A percentile compares a stretch with the other conserved stretches of the same genome.
Conservation (phyloP, 2,113 vertebrate species). For the Notothenia rossii region DNA sequence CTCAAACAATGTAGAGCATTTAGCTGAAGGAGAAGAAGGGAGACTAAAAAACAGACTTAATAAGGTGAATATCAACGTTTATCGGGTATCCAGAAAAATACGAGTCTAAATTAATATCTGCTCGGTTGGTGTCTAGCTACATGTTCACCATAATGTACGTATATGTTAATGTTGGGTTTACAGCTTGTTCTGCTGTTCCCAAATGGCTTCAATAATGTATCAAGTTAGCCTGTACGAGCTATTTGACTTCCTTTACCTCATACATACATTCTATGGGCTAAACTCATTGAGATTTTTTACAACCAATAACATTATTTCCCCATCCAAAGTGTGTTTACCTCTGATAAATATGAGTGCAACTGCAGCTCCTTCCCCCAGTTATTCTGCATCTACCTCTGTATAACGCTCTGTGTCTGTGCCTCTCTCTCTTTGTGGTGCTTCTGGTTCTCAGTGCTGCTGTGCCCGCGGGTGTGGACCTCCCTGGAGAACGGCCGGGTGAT, state of each 20-base stretch:
- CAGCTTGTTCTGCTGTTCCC: too few species aligned
- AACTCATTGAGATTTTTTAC: neutral
- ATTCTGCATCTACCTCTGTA: neutral
- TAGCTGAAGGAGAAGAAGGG: too few species aligned
- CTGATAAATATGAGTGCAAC: neutral
- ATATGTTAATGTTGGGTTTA: neutral
- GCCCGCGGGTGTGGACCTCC: slow-evolving; percentile 89
- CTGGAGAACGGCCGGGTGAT: slow-evolving; percentile 92
- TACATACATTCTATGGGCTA: neutral
- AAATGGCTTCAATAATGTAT: too few species aligned
- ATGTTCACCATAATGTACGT: neutral
- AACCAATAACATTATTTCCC: neutral
- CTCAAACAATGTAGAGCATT: too few species aligned
- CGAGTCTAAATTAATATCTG: neutral
- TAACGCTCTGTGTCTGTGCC: neutral
- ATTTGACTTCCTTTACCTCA: neutral
- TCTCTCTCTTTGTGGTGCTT: neutral
- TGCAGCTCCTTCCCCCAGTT: neutral
- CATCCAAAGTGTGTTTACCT: neutral
- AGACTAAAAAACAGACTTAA: too few species aligned
- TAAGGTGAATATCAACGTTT: neutral
- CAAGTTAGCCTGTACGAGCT: too few species aligned
- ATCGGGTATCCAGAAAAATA: neutral
- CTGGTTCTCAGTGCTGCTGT: slow-evolving; percentile 87
- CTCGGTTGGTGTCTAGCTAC: neutral